phyloP scores from a whole-genome alignment of 2,113 vertebrate genomes.

The Ramphastos sulfuratus region DNA sequence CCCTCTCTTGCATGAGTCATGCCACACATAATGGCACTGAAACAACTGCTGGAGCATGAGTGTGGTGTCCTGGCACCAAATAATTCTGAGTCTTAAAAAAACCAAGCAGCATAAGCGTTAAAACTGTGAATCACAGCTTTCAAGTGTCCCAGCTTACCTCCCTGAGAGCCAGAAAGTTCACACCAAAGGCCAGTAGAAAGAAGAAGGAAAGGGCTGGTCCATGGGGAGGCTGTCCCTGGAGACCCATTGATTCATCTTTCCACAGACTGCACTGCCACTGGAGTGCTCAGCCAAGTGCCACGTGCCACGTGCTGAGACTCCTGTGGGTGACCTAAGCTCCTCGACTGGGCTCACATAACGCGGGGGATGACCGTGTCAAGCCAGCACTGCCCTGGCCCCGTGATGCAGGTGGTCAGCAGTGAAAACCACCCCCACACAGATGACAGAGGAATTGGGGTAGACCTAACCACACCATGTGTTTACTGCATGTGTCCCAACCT shows the following conservation, averaged over 20 bases:
- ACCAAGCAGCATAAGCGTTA: background rate
- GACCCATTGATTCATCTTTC: background rate
- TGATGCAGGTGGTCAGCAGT: background rate
- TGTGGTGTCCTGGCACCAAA: background rate
- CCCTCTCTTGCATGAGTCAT: background rate
- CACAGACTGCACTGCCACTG: background rate
- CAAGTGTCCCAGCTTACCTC: background rate
- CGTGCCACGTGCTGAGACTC: background rate
- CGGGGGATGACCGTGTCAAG: fast-evolving
- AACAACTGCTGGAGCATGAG: background rate
- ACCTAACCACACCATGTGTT: background rate
- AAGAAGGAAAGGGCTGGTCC: background rate
- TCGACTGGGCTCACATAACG: background rate
- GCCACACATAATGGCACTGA: background rate
- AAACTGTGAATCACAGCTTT: background rate
- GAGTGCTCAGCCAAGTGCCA: background rate
- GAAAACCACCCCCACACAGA: background rate
- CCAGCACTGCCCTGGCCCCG: background rate
- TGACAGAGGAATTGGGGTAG: fast-evolving
- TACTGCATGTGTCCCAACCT: background rate
- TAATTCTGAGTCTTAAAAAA: background rate
- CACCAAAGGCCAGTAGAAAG: background rate
- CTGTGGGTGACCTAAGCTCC: background rate
- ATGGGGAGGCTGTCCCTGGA: background rate
- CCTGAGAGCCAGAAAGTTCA: background rate